Conservation (phyloP, 2,113 vertebrate species). For the Chaetorhynchus papuensis region DNA sequence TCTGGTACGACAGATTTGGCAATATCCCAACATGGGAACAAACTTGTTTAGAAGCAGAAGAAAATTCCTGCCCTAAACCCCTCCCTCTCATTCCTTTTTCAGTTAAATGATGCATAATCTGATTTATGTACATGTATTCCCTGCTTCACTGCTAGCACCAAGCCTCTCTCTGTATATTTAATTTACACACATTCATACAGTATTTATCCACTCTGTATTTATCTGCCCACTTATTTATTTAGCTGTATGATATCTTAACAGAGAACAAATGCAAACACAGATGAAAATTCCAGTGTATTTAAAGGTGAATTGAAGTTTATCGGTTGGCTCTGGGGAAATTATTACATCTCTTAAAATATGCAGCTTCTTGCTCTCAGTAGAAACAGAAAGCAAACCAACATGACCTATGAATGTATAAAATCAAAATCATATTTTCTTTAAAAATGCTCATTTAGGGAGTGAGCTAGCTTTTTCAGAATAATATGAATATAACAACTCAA, state of each 20-base stretch:
- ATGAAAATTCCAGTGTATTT: not conserved
- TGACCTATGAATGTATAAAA: not conserved
- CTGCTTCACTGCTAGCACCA: not conserved
- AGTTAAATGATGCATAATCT: conserved; percentile 24
- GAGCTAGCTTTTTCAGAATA: not conserved
- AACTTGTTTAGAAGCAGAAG: conserved; percentile 16
- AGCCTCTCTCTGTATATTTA: not conserved
- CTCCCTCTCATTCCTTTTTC: conserved; percentile 20
- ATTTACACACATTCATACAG: not conserved
- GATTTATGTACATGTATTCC: not conserved
- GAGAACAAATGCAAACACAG: not conserved
- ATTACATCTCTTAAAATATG: not conserved
- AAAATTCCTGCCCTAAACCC: not conserved
- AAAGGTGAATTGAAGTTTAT: conserved; percentile 32
- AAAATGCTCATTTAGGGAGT: not conserved
- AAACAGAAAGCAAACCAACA: not conserved
- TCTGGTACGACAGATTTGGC: not conserved
- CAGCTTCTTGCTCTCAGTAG: not conserved
- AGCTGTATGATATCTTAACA: not conserved
- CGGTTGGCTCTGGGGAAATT: not conserved
- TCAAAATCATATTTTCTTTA: not conserved
- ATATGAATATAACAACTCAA: not conserved
- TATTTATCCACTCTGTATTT: not conserved
- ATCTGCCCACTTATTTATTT: conserved; percentile 12
- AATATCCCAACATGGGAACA: not conserved